A percentile compares a stretch with the other conserved stretches of the same genome.
These are phyloP conservation scores for Monodelphis domestica DNA, from an alignment of 2,797 vertebrate genomes.

Conservation along the genomic window DNA sequence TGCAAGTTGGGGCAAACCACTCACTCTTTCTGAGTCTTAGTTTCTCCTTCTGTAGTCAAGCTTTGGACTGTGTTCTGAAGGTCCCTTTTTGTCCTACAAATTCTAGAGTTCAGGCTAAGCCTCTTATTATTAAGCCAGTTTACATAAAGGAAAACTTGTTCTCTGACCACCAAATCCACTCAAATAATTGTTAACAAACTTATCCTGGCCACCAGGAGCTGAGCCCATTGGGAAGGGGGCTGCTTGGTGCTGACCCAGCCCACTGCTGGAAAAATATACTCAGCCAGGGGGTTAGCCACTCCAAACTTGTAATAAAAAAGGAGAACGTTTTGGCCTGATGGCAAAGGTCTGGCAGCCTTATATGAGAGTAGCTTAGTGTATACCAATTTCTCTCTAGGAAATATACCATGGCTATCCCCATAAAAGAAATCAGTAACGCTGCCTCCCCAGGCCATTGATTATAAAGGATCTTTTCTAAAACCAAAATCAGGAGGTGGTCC, in stretches of 20 bases:
- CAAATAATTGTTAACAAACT: not conserved
- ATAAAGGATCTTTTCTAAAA: not conserved
- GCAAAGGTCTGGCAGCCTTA: not conserved
- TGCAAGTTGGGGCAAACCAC: not conserved
- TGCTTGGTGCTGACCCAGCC: too few relatives aligned
- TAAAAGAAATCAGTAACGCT: not conserved
- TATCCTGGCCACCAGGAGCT: not conserved
- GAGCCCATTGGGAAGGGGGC: not conserved
- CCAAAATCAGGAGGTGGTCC: not conserved
- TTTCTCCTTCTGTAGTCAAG: not conserved
- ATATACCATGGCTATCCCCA: not conserved
- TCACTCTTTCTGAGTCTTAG: not conserved
- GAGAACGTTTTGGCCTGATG: not conserved
- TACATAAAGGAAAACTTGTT: not conserved
- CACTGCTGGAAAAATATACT: not conserved
- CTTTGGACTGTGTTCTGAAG: not conserved
- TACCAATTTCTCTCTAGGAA: not conserved
- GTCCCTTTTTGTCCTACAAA: not conserved
- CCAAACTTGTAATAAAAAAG: not conserved
- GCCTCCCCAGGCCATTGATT: not conserved
- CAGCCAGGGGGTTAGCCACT: not conserved
- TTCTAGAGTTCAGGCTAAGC: not conserved
- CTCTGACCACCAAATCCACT: not conserved
- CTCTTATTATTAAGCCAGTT: not conserved
- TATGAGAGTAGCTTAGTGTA: not conserved